Percentiles rank a stretch among this genome's conserved stretches.
Evolutionary conservation across 2,888 invertebrate species (phyloP).

Genomic region (Drosophila gaucha): DNA sequence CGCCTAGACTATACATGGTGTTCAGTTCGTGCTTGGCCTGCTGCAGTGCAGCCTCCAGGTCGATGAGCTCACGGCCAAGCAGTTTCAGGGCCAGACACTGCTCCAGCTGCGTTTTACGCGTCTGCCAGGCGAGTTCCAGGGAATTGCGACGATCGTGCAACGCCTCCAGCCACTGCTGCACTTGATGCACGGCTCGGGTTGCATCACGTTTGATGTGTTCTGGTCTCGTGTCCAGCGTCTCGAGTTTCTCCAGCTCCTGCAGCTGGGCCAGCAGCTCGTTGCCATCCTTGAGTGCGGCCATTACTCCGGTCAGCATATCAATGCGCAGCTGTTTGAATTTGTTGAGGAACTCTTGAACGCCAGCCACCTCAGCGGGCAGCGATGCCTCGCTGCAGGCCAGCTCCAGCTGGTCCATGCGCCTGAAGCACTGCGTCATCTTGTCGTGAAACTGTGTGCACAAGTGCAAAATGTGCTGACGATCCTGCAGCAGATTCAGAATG

Average conservation of each 20-base stretch:
- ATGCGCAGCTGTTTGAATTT: conserved; percentile 90
- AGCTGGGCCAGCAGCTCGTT: conserved; percentile 90
- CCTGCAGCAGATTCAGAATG: conserved; percentile 91
- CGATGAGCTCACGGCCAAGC: conserved; percentile 89
- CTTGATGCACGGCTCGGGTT: conserved; percentile 87
- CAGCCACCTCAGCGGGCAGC: conserved; percentile 90
- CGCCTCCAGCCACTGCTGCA: conserved; percentile 90
- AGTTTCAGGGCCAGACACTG: conserved; percentile 91
- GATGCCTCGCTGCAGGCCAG: conserved; percentile 88
- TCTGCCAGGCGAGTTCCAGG: conserved; percentile 89
- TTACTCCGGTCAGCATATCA: conserved; percentile 90
- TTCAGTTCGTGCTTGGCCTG: conserved; percentile 86
- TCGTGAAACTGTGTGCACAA: conserved; percentile 92
- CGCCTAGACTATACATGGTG: conserved; percentile 87
- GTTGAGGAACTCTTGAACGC: conserved; percentile 89
- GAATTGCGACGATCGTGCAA: conserved; percentile 90
- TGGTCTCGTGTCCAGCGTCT: conserved; percentile 91
- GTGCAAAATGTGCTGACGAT: conserved; percentile 91
- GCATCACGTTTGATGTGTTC: conserved; percentile 87
- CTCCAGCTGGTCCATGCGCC: conserved; percentile 89
- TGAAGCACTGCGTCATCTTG: conserved; percentile 89
- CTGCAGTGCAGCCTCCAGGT: conserved; percentile 87
- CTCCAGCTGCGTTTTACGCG: conserved; percentile 90
- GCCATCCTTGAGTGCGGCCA: conserved; percentile 92
- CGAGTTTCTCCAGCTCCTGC: conserved; percentile 90